phyloP scores from a whole-genome alignment of 2,113 vertebrate species.

The Hemiscyllium ocellatum region DNA sequence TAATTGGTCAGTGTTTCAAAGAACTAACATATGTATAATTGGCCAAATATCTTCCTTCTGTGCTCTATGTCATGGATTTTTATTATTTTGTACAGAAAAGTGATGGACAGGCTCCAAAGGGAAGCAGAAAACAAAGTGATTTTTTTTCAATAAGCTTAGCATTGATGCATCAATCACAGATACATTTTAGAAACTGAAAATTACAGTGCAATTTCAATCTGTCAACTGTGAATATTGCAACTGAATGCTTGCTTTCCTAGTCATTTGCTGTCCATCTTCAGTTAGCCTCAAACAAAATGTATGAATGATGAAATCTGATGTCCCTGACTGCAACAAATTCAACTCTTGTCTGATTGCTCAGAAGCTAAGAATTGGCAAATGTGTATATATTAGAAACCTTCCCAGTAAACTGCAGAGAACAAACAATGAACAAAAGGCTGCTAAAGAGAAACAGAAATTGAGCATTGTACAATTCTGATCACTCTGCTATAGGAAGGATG shows the following conservation, averaged over 20 bases:
- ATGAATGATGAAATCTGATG: not conserved
- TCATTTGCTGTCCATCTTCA: not conserved
- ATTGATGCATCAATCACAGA: not conserved
- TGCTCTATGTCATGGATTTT: not conserved
- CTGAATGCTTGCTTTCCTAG: not conserved
- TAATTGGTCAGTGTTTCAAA: not conserved
- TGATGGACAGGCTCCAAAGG: not conserved
- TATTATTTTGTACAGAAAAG: not conserved
- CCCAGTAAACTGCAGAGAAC: not conserved
- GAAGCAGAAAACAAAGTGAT: not conserved
- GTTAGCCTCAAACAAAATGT: not conserved
- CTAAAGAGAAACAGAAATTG: not conserved
- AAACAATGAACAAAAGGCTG: not conserved
- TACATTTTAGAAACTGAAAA: not conserved
- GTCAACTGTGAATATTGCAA: not conserved
- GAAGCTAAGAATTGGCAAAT: not conserved
- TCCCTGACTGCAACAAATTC: not conserved
- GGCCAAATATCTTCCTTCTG: not conserved
- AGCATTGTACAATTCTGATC: too few species aligned
- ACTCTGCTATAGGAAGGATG: too few species aligned
- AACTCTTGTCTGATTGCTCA: not conserved
- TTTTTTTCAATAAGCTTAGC: not conserved
- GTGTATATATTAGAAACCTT: not conserved
- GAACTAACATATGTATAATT: too few species aligned
- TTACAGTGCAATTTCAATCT: not conserved